A percentile compares a stretch with the other conserved stretches of the same genome.
Evolutionary conservation across 2,888 invertebrate species (phyloP).

Genomic region (Anarsia innoxiella): DNA sequence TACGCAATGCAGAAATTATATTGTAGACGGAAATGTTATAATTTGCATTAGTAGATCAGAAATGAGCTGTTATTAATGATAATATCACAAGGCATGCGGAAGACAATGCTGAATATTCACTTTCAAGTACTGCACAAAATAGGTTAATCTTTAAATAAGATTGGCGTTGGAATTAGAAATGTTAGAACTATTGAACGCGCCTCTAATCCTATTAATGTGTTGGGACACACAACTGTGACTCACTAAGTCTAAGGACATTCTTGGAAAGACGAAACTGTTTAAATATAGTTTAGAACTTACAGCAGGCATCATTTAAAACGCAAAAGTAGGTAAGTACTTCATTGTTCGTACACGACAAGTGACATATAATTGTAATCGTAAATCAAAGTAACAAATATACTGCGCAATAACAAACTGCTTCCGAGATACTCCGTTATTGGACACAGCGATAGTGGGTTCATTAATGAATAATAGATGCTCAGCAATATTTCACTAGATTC

Average conservation of each 20-base stretch:
- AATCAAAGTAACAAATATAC: no score
- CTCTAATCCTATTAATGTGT: no score
- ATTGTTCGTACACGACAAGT: no score
- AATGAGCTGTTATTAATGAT: slow-evolving; percentile 32
- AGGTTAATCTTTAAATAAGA: slow-evolving; percentile 13
- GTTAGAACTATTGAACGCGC: no score
- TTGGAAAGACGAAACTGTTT: no score
- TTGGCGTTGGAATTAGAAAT: no score
- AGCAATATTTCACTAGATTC: slow-evolving; percentile 56
- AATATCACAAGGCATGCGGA: slow-evolving; percentile 33
- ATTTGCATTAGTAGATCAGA: slow-evolving; percentile 41
- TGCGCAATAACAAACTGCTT: slow-evolving; percentile 20
- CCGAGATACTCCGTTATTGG: slow-evolving; percentile 43
- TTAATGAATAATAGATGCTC: slow-evolving; percentile 63
- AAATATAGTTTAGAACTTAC: no score
- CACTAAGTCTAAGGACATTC: no score
- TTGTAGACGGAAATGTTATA: slow-evolving; percentile 37
- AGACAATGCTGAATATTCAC: slow-evolving; percentile 30
- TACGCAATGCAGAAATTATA: slow-evolving; percentile 31
- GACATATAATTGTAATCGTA: no score
- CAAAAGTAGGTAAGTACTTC: no score
- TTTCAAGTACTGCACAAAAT: slow-evolving; percentile 16
- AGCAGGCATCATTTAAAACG: no score
- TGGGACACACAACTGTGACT: no score
- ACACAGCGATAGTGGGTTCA: slow-evolving; percentile 49